Percentiles rank a stretch among this genome's conserved stretches.
phyloP scores from a whole-genome alignment of 2,113 vertebrate species.

The Furnarius figulus region DNA sequence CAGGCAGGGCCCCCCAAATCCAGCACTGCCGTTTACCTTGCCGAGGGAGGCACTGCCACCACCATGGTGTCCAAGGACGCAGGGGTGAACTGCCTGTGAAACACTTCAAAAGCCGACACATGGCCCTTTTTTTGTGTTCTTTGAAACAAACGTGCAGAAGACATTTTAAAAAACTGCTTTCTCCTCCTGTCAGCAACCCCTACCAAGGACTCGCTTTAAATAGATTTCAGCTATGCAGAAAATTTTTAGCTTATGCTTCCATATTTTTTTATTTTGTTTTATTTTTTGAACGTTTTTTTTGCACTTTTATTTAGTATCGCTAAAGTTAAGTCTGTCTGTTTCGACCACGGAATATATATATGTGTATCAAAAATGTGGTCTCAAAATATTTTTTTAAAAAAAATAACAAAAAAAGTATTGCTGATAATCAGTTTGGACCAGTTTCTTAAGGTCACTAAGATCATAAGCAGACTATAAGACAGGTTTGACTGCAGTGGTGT shows the following conservation, averaged over 20 bases:
- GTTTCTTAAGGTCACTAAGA: conserved; percentile 83
- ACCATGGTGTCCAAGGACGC: conserved; percentile 82
- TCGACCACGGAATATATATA: conserved; percentile 83
- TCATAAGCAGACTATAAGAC: conserved; percentile 85
- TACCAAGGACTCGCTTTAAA: conserved; percentile 89
- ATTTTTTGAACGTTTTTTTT: conserved; percentile 76
- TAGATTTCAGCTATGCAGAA: conserved; percentile 99
- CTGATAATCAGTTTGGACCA: conserved; percentile 88
- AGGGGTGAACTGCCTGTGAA: conserved; percentile 88
- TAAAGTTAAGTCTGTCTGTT: conserved; percentile 82
- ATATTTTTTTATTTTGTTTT: conserved; percentile 78
- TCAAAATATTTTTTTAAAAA: conserved; percentile 86
- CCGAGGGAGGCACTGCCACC: conserved; percentile 85
- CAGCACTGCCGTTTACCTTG: conserved; percentile 91
- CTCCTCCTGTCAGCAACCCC: conserved; percentile 78
- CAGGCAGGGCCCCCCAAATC: conserved; percentile 84
- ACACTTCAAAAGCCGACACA: conserved; percentile 48
- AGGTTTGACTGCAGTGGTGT: conserved; percentile 81
- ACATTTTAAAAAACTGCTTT: conserved; percentile 72
- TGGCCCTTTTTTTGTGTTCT: conserved; percentile 71
- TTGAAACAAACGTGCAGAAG: conserved; percentile 73
- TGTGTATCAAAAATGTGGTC: conserved; percentile 85
- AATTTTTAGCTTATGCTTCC: conserved; percentile 89
- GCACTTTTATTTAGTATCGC: conserved; percentile 83
- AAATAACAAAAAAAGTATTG: conserved; percentile 77